Percentiles rank a stretch among this genome's conserved stretches.
phyloP scores from a whole-genome alignment of 2,113 vertebrate species.

The Carettochelys insculpta region DNA sequence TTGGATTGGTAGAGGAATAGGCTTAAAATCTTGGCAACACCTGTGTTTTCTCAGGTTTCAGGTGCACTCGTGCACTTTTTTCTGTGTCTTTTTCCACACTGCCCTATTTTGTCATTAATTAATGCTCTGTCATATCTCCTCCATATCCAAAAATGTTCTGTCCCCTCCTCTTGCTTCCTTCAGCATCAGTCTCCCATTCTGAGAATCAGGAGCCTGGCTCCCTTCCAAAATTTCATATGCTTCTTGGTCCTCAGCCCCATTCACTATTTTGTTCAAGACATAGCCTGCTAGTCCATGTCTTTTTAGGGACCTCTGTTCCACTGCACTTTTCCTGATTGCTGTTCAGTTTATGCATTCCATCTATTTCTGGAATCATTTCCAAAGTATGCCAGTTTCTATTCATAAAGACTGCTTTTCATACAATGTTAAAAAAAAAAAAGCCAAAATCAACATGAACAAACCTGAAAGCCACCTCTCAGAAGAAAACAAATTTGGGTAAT shows the following conservation, averaged over 20 bases:
- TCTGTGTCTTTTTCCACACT: not conserved
- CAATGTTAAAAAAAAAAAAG: not conserved
- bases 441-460: not conserved
- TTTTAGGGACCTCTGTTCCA: not conserved
- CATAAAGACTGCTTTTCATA: not conserved
- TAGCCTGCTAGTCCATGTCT: rapidly evolving
- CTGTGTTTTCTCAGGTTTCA: not conserved
- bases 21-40: not conserved
- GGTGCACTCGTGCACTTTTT: not conserved
- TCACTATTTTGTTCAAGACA: not conserved
- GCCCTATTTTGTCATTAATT: not conserved
- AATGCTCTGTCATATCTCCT: not conserved
- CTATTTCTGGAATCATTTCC: not conserved
- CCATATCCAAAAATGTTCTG: not conserved
- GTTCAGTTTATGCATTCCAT: not conserved
- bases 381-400: not conserved
- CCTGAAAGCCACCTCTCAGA: not conserved
- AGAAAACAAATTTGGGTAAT: not conserved
- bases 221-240: not conserved
- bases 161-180: not conserved
- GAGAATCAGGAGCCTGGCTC: not conserved
- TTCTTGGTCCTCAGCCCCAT: not conserved
- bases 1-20: not conserved
- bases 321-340: not conserved
- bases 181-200: not conserved